A percentile compares a stretch with the other conserved stretches of the same genome.
Evolutionary conservation across 2,888 invertebrate species (phyloP).

Genomic region (Epiblema foenella): DNA sequence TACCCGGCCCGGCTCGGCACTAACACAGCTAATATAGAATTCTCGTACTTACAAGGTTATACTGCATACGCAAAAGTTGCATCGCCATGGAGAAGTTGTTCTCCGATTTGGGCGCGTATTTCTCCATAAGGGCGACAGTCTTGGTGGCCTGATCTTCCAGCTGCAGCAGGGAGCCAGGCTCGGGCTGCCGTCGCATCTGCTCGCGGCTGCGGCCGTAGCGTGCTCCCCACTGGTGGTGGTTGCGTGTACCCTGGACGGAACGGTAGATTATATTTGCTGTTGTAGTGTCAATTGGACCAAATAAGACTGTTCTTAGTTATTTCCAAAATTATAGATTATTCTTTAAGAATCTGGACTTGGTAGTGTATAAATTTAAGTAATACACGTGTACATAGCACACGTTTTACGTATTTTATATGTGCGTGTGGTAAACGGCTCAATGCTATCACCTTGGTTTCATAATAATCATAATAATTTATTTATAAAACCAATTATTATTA

Average conservation of each 20-base stretch:
- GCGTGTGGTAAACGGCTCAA: too few relatives aligned
- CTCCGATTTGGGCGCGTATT: constrained; percentile 45
- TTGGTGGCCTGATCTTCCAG: constrained; percentile 56
- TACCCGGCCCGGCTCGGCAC: too few relatives aligned
- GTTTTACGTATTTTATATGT: too few relatives aligned
- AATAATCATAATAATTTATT: too few relatives aligned
- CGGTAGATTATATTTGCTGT: not conserved
- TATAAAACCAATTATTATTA: too few relatives aligned
- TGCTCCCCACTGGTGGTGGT: constrained; percentile 56
- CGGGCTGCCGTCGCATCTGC: constrained; percentile 40
- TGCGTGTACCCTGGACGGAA: constrained; percentile 43
- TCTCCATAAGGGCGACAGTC: constrained; percentile 60
- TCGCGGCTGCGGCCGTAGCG: constrained; percentile 52
- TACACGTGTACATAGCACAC: too few relatives aligned
- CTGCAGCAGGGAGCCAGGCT: constrained; percentile 57
- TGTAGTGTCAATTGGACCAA: not conserved
- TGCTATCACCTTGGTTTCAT: too few relatives aligned
- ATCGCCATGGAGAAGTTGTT: constrained; percentile 22
- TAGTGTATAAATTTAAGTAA: too few relatives aligned
- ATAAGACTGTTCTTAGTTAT: too few relatives aligned
- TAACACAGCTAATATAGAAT: too few relatives aligned
- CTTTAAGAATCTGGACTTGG: too few relatives aligned
- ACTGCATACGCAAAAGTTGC: constrained; percentile 24
- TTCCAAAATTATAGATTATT: too few relatives aligned
- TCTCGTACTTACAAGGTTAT: constrained; percentile 37